These are phyloP conservation scores for Dicerorhinus sumatrensis DNA, from an alignment of 2,113 vertebrate species.

Conservation along the genomic window DNA sequence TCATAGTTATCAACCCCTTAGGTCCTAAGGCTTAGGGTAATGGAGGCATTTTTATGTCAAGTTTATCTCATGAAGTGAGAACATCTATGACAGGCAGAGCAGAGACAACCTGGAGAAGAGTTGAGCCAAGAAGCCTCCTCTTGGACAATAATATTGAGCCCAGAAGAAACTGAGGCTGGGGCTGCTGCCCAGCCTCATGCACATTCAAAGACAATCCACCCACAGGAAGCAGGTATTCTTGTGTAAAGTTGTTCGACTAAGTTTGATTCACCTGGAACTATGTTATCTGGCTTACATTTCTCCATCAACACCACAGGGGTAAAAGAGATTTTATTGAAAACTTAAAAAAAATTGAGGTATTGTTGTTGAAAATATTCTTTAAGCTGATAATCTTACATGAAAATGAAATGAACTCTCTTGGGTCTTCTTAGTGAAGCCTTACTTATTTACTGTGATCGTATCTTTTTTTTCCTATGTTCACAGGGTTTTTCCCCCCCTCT, in stretches of 20 bases:
- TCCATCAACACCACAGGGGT: not conserved
- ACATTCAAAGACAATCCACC: not conserved
- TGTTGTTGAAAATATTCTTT: not conserved
- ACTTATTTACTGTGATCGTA: not conserved
- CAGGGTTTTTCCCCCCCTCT: not conserved
- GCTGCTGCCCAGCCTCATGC: fast-evolving
- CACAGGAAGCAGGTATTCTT: not conserved
- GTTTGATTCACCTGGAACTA: not conserved
- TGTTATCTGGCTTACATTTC: not conserved
- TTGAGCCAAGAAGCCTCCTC: not conserved
- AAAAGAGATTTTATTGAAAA: conserved; percentile 22
- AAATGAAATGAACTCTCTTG: conserved; percentile 25
- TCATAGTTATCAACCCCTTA: not conserved
- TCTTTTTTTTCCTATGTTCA: not conserved
- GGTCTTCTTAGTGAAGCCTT: not conserved
- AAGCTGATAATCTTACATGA: not conserved
- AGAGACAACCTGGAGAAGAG: not conserved
- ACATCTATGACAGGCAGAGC: not conserved
- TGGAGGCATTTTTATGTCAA: not conserved
- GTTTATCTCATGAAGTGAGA: not conserved
- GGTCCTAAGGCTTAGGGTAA: not conserved
- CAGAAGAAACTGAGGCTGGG: not conserved
- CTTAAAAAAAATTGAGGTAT: not conserved
- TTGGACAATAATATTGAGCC: not conserved
- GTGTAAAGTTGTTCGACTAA: not conserved